A percentile compares a stretch with the other conserved stretches of the same genome.
Conservation (phyloP, 1,140 invertebrate genomes). For the Matsumurasca onukii region DNA sequence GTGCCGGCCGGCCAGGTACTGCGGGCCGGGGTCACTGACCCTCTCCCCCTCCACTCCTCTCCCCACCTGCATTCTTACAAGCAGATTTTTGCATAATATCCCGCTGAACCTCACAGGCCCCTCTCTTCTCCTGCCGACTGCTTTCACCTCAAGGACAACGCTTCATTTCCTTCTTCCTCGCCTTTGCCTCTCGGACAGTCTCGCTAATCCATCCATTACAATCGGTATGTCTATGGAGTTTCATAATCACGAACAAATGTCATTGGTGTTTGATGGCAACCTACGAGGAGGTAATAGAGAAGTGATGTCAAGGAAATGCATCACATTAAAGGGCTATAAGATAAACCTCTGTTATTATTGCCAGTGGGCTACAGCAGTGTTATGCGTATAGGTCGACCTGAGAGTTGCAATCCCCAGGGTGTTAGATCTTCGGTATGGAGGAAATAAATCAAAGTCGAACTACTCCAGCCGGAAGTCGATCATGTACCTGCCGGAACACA, state of each 20-base stretch:
- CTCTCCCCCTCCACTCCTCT: constrained; percentile 1
- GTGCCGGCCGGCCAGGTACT: constrained; percentile 34
- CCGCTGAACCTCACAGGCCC: not conserved
- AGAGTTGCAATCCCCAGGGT: too few relatives aligned
- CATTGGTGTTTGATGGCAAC: not conserved
- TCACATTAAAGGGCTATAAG: not conserved
- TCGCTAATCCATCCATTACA: too few relatives aligned
- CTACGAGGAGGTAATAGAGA: not conserved
- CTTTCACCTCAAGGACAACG: constrained; percentile 3
- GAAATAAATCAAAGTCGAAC: too few relatives aligned
- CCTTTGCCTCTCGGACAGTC: not conserved
- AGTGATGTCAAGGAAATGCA: not conserved
- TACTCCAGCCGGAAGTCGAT: too few relatives aligned
- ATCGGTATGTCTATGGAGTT: too few relatives aligned
- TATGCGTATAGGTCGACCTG: too few relatives aligned
- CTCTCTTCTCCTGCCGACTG: not conserved
- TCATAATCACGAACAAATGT: too few relatives aligned
- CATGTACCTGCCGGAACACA: too few relatives aligned
- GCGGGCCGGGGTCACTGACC: constrained; percentile 22
- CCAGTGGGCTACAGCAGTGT: too few relatives aligned
- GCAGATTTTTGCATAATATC: constrained; percentile 37
- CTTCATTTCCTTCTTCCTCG: not conserved
- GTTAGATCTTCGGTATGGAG: too few relatives aligned
- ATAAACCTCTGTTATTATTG: too few relatives aligned
- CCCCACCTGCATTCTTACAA: constrained; percentile 32